phyloP scores from a whole-genome alignment of 92 coral and sea anemone species.

The Paragorgia papillata region DNA sequence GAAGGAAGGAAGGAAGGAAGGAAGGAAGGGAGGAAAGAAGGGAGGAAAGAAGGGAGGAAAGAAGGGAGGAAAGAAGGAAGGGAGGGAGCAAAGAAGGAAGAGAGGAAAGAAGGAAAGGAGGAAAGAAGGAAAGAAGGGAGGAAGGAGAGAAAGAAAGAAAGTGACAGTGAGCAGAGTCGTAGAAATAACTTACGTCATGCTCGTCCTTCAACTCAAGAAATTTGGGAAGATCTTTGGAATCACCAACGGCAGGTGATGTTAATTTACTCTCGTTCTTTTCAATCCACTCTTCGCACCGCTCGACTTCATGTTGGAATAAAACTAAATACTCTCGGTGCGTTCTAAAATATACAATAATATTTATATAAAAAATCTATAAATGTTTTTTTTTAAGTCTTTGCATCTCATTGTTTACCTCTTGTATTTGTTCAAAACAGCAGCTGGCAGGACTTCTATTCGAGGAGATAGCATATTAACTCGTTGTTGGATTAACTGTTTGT shows the following conservation, averaged over 20 bases:
- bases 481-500: neutral
- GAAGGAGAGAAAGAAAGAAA: too few species aligned
- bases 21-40: too few species aligned
- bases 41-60: too few species aligned
- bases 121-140: too few species aligned
- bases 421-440: slow-evolving; percentile 27
- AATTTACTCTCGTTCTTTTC: slow-evolving; percentile 26
- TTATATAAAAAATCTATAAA: neutral
- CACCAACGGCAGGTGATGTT: slow-evolving; percentile 17
- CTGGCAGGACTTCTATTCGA: slow-evolving; percentile 16
- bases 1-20: too few species aligned
- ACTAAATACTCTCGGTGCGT: slow-evolving; percentile 30
- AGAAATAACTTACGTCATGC: slow-evolving; percentile 16
- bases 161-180: neutral
- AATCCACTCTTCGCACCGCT: slow-evolving; percentile 31
- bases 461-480: slow-evolving; percentile 24
- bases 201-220: neutral
- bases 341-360: neutral
- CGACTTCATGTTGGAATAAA: slow-evolving; percentile 29
- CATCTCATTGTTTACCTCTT: slow-evolving; percentile 21
- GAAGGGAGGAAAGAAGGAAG: too few species aligned
- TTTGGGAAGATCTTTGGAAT: slow-evolving; percentile 19
- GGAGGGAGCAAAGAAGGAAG: too few species aligned
- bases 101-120: too few species aligned
- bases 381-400: neutral